These are phyloP conservation scores for Hyposmocoma kahamanoa DNA, from an alignment of 1,140 invertebrate species.

Conservation along the genomic window DNA sequence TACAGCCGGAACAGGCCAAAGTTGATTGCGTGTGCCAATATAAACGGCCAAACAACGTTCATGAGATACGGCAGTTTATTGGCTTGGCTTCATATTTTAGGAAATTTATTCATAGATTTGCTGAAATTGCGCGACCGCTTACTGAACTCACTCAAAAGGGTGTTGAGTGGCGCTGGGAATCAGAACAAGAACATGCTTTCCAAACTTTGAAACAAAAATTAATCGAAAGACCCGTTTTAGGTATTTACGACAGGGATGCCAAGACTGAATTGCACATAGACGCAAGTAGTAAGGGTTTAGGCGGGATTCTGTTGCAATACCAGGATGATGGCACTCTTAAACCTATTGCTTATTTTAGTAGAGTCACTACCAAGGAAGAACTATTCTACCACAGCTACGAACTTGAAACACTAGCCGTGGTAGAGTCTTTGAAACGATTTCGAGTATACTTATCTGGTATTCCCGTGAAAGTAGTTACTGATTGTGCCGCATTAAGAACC, in stretches of 20 bases:
- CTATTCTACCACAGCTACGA: background rate
- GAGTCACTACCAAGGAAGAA: background rate
- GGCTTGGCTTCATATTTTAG: background rate
- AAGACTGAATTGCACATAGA: conserved; percentile 18
- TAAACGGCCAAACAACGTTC: background rate
- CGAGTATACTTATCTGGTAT: background rate
- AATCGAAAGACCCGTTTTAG: conserved; percentile 17
- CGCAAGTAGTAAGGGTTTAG: background rate
- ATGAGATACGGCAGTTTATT: background rate
- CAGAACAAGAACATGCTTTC: conserved; percentile 15
- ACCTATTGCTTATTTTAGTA: background rate
- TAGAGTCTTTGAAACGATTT: conserved; percentile 1
- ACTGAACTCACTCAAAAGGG: background rate
- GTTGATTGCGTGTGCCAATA: too few species aligned
- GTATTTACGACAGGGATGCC: conserved; percentile 20
- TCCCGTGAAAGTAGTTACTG: background rate
- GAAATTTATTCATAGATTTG: background rate
- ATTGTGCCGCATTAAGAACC: background rate
- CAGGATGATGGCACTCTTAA: background rate
- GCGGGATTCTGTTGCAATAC: background rate
- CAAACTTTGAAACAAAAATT: conserved; percentile 21
- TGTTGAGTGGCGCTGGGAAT: background rate
- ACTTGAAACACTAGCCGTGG: conserved; percentile 2
- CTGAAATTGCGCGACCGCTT: background rate
- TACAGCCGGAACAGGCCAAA: background rate